phyloP scores from a whole-genome alignment of 2,797 vertebrate genomes.

The Heterohyrax brucei region DNA sequence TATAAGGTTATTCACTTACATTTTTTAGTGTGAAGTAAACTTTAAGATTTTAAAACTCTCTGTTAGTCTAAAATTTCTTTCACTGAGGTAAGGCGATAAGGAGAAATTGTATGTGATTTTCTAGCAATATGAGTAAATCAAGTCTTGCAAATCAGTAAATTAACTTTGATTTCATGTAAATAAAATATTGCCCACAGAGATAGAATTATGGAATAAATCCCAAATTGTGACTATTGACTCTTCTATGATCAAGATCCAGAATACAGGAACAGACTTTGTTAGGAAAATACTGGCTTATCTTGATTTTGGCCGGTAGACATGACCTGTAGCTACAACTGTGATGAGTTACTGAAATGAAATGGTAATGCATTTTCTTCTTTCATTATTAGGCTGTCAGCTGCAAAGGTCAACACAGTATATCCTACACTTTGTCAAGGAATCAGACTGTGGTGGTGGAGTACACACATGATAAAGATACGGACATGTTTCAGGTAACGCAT shows the following conservation, averaged over 20 bases:
- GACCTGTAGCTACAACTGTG: neutral
- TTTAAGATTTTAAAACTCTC: constrained; percentile 29
- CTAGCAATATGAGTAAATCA: neutral
- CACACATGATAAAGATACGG: constrained; percentile 97
- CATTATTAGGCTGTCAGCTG: constrained; percentile 96
- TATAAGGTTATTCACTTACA: neutral
- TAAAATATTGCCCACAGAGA: neutral
- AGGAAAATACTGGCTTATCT: neutral
- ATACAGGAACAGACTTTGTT: neutral
- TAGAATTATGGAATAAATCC: neutral
- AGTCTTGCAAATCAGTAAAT: constrained; percentile 12
- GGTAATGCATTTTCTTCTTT: constrained; percentile 49
- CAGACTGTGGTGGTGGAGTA: constrained; percentile 99
- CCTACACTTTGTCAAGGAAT: constrained; percentile 97
- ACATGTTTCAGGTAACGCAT: constrained; percentile 98
- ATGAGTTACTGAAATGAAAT: neutral
- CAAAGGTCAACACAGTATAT: constrained; percentile 99
- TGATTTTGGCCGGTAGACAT: neutral
- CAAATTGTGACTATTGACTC: neutral
- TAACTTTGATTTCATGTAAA: constrained; percentile 32
- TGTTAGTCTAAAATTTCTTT: constrained; percentile 52
- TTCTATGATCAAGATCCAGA: neutral
- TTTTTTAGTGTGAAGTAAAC: constrained; percentile 53
- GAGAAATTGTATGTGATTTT: neutral
- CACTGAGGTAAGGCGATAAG: neutral